phyloP scores from a whole-genome alignment of 2,888 invertebrate genomes.

The Caenorhabditis imperialis region DNA sequence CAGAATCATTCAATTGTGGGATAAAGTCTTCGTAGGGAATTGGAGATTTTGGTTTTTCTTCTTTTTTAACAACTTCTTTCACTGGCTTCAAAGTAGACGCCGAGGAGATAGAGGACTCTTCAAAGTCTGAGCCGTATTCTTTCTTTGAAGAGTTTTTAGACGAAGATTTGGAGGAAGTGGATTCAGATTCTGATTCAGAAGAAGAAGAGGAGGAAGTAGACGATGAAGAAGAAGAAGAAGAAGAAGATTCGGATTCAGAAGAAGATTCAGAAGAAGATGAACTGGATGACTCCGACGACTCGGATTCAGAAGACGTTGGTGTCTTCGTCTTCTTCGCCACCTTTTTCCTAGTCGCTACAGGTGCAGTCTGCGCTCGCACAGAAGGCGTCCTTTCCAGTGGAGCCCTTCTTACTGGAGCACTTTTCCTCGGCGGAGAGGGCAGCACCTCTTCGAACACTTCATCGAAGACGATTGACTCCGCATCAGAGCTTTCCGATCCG shows the following conservation, averaged over 20 bases:
- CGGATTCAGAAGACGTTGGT: conserved; percentile 16
- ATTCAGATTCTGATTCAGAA: conserved; percentile 10
- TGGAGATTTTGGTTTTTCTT: not conserved
- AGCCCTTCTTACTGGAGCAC: not conserved
- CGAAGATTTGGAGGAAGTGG: conserved; percentile 16
- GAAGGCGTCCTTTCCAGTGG: too few species aligned
- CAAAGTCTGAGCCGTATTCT: conserved; percentile 19
- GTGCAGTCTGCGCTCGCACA: conserved; percentile 1
- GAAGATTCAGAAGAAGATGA: conserved; percentile 7
- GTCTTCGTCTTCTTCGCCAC: conserved; percentile 20
- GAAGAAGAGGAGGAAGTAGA: conserved; percentile 1
- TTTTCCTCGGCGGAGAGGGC: conserved; percentile 22
- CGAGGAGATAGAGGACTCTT: conserved; percentile 13
- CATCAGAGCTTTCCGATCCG: conserved; percentile 58
- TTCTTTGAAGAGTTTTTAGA: not conserved
- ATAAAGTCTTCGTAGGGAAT: conserved; percentile 22
- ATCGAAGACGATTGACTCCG: conserved; percentile 58
- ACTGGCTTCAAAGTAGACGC: not conserved
- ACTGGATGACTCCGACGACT: conserved; percentile 2
- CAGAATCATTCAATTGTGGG: conserved; percentile 7
- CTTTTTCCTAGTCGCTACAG: not conserved
- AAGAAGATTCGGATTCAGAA: conserved; percentile 10
- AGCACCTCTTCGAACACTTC: conserved; percentile 46
- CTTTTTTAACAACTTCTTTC: not conserved
- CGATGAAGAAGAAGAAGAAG: not conserved